Base-by-base conservation (phyloP, 2,888 invertebrate genomes). In the Amiota minor region DNA sequence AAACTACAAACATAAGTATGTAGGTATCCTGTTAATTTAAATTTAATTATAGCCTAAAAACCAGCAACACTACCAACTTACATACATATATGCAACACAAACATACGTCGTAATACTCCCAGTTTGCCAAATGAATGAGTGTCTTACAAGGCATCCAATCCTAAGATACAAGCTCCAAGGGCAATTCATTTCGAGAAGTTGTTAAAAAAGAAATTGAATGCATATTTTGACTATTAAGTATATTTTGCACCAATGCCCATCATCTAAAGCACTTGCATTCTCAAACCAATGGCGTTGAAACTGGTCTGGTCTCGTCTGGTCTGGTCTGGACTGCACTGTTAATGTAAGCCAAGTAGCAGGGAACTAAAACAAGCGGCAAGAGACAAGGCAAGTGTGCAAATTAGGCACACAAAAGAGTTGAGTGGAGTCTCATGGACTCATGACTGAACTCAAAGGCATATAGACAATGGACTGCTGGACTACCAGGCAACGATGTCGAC, bases 21-120 rank as follows among this genome's bases (percentile, higher is more conserved):
- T 4, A 35, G 2, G 83, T 84, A 81, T 84, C 85, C 82, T 83
- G 86, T 84, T 89, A 89, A 89, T 89, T 87, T 84, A 87, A 88
- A 87, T 89, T 88, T 89, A 89, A 89, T 89, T 87, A 86, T 82
- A 85, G 82, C 73, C 53, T 55, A 50, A 20, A 18, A 59, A 10
- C 18, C 59, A 59, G 18, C 35, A 35, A 8, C 35, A 35, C 35
- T 35, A 35, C 35, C 35, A 35, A 35, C 35, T 35, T 35, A 35
- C 35, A 35, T 35, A 35, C 23, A 23, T 23, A 23, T 23, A 2
- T 35, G 6, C 35, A 2, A 35, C 35, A 23, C 1, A 2, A 1
- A 23, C 3, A 23, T 23, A 23, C 3, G 3, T 23, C 23, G 23
- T 23, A 23, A 23, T 23, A 23, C 3, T 23, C 23, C 3, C 23